A percentile compares a stretch with the other conserved stretches of the same genome.
Conservation (phyloP, 2,113 vertebrate genomes). For the Eclectus roratus region DNA sequence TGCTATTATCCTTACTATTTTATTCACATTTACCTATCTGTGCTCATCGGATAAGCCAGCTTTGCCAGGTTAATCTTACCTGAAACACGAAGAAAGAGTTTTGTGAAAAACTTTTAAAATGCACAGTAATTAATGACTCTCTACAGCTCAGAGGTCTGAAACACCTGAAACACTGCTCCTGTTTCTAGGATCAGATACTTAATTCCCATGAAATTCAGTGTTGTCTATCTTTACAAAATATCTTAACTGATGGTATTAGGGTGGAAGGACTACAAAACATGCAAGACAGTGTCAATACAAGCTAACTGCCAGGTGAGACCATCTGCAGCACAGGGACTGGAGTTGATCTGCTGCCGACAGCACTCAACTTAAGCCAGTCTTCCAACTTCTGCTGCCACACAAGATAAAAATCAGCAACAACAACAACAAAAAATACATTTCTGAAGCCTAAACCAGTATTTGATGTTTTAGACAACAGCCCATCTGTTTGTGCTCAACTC, state of each 20-base stretch:
- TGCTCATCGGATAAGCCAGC: background rate
- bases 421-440: accelerated
- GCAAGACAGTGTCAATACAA: background rate
- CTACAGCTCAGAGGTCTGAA: background rate
- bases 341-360: accelerated
- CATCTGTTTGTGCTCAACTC: background rate
- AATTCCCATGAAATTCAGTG: background rate
- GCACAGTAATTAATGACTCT: background rate
- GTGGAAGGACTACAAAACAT: background rate
- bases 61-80: background rate
- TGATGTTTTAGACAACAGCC: background rate
- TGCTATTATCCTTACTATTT: accelerated
- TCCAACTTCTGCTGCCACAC: background rate
- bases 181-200: background rate
- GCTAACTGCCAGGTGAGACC: background rate
- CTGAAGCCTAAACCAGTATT: background rate
- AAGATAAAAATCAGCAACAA: background rate
- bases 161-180: accelerated
- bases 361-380: background rate
- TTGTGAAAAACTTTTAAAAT: background rate
- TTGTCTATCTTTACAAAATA: background rate
- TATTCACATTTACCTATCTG: accelerated
- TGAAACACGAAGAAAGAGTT: background rate
- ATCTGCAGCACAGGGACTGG: accelerated
- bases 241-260: background rate